phyloP scores from a whole-genome alignment of 2,888 invertebrate genomes.

The Crematogaster levior region DNA sequence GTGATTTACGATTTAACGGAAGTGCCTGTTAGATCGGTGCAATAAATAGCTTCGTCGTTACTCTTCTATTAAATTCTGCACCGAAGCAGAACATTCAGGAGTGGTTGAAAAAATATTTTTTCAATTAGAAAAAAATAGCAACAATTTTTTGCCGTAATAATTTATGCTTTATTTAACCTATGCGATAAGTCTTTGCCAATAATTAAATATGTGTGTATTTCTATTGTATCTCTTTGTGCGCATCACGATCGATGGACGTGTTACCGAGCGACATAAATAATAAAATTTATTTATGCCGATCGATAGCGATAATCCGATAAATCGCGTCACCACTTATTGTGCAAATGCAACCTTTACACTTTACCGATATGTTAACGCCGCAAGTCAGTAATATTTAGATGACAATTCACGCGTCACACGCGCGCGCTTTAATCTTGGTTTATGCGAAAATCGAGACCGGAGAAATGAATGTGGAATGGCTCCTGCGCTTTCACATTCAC shows the following conservation, averaged over 20 bases:
- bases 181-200: not conserved
- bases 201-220: not conserved
- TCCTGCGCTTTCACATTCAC: conserved; percentile 7
- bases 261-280: conserved; percentile 20
- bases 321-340: conserved; percentile 20
- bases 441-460: conserved; percentile 8
- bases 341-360: conserved; percentile 32
- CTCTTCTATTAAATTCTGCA: not conserved
- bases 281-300: conserved; percentile 34
- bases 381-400: conserved; percentile 13
- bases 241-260: not conserved
- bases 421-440: conserved; percentile 17
- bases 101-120: not conserved
- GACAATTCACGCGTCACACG: not conserved
- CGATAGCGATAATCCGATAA: conserved; percentile 38
- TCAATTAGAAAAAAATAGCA: not conserved
- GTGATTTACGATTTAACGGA: not conserved
- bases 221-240: not conserved
- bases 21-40: not conserved
- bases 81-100: not conserved
- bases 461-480: not conserved
- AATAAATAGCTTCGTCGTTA: too few species aligned
- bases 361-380: conserved; percentile 15
- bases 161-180: not conserved
- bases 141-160: not conserved